phyloP scores from a whole-genome alignment of 1,140 invertebrate species.

The Drosophila nikananu region DNA sequence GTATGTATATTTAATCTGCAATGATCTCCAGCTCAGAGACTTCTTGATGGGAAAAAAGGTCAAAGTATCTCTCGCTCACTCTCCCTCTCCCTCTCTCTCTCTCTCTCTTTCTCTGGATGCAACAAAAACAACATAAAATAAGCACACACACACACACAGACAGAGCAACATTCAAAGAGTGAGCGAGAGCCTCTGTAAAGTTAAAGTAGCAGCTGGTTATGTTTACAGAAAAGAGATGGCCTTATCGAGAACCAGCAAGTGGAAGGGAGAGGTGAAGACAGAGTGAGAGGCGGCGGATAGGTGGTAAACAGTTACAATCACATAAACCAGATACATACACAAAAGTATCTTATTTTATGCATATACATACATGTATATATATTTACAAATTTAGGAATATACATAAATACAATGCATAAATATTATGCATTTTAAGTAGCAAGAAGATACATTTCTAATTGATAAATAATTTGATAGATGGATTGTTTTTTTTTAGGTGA shows the following conservation, averaged over 20 bases:
- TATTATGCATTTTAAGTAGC: not conserved
- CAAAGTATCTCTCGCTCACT: constrained; percentile 56
- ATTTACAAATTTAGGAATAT: not conserved
- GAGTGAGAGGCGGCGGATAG: constrained; percentile 27
- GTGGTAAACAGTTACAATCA: constrained; percentile 53
- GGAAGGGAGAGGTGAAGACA: constrained; percentile 13
- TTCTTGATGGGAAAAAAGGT: constrained; percentile 74
- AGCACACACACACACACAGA: constrained; percentile 27
- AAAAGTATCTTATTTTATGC: constrained; percentile 16
- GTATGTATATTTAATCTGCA: constrained; percentile 59
- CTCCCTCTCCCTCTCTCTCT: not conserved
- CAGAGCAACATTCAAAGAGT: constrained; percentile 15
- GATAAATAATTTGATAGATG: too few species aligned
- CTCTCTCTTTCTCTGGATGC: constrained; percentile 7
- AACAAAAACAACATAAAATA: constrained; percentile 29
- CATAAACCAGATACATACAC: constrained; percentile 52
- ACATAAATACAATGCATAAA: not conserved
- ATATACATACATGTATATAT: not conserved
- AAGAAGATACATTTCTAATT: not conserved
- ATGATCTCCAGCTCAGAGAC: constrained; percentile 70
- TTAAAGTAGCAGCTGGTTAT: constrained; percentile 70
- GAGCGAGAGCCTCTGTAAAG: constrained; percentile 45
- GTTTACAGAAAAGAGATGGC: constrained; percentile 32
- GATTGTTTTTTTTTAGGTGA: not conserved
- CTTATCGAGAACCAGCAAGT: constrained; percentile 15